Conservation (phyloP, 2,888 invertebrate genomes). For the Chironomus riparius region DNA sequence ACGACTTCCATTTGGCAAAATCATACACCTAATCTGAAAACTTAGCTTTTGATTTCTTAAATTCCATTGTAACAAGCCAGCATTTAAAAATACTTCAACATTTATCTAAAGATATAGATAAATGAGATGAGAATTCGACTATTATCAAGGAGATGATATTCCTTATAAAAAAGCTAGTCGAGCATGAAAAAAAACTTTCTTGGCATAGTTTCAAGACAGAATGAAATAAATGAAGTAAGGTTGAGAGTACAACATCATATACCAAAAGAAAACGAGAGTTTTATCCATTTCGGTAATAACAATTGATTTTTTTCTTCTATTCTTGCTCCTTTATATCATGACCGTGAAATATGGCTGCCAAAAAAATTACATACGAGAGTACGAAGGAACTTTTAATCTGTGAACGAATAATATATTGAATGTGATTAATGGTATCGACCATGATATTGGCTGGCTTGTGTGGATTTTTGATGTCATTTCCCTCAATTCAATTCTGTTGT, state of each 20-base stretch:
- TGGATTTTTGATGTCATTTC: too few relatives aligned
- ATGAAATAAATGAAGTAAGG: not conserved
- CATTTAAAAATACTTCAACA: not conserved
- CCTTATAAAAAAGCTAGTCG: not conserved
- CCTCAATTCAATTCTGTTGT: too few relatives aligned
- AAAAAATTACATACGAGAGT: not conserved
- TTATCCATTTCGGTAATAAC: not conserved
- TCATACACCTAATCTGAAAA: too few relatives aligned
- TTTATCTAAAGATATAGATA: not conserved
- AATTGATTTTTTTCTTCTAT: slow-evolving; percentile 17
- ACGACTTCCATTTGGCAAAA: too few relatives aligned
- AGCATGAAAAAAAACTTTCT: slow-evolving; percentile 4
- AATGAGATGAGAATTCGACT: not conserved
- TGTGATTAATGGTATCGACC: not conserved
- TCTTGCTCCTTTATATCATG: not conserved
- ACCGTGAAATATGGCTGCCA: slow-evolving; percentile 15
- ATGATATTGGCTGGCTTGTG: too few relatives aligned
- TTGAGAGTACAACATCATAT: not conserved
- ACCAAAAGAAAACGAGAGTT: slow-evolving; percentile 15
- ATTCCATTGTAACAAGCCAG: not conserved
- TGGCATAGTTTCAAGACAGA: slow-evolving; percentile 9
- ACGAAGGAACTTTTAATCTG: not conserved
- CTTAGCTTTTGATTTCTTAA: too few relatives aligned
- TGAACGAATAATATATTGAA: not conserved
- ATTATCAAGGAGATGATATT: not conserved